phyloP scores from a whole-genome alignment of 2,113 vertebrate species.

The Mus spicilegus region DNA sequence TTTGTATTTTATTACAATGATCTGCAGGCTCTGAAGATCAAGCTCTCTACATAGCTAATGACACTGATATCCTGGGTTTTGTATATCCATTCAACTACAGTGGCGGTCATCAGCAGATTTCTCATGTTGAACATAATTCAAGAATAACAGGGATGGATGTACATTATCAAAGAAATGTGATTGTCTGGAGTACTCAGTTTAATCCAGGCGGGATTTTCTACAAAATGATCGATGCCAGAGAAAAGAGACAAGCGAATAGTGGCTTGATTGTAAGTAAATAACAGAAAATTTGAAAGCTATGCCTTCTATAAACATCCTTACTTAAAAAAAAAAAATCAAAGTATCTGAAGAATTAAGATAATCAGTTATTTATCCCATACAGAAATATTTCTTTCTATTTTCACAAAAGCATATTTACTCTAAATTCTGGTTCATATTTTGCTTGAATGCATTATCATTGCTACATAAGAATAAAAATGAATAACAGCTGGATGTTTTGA shows the following conservation, averaged over 20 bases:
- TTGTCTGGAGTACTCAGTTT: conserved; percentile 99
- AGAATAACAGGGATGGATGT: conserved; percentile 98
- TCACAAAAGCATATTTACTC: not conserved
- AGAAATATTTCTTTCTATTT: not conserved
- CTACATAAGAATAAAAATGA: not conserved
- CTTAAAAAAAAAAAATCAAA: not conserved
- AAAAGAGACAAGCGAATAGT: conserved; percentile 93
- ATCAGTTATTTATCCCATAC: not conserved
- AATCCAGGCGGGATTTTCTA: conserved; percentile 99
- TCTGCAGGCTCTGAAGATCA: conserved; percentile 98
- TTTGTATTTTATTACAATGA: conserved; percentile 90
- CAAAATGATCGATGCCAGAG: conserved; percentile 92
- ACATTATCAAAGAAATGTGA: conserved; percentile 96
- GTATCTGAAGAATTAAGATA: not conserved
- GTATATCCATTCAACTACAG: conserved; percentile 99
- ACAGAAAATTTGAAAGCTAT: not conserved
- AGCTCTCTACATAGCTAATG: conserved; percentile 99
- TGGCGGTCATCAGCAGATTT: conserved; percentile 95
- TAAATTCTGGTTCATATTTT: not conserved
- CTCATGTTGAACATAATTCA: conserved; percentile 97
- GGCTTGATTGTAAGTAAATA: conserved; percentile 96
- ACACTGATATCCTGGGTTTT: conserved; percentile 99
- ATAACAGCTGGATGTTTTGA: not conserved
- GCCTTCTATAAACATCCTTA: rapidly evolving
- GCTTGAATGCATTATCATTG: not conserved